Conservation (phyloP, 2,888 invertebrate genomes). For the Leucozona laternaria region DNA sequence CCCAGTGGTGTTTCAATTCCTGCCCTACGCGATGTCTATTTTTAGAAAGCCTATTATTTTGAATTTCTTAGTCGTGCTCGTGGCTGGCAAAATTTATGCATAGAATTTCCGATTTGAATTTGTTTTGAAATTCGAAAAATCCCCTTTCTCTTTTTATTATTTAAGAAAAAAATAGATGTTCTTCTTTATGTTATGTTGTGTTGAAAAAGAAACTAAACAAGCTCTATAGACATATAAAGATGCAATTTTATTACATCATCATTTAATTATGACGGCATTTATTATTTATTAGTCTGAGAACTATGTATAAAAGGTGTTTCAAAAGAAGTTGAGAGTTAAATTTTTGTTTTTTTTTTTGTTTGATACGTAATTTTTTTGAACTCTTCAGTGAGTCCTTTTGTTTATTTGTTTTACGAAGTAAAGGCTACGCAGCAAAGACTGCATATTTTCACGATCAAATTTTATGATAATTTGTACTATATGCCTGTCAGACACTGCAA, state of each 20-base stretch:
- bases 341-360: background rate
- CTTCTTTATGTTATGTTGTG: background rate
- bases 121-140: constrained; percentile 12
- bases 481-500: no score
- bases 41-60: constrained; percentile 53
- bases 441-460: no score
- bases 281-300: constrained; percentile 1
- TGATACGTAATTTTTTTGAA: background rate
- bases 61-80: background rate
- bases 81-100: constrained; percentile 42
- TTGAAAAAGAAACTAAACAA: background rate
- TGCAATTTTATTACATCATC: constrained; percentile 62
- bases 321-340: background rate
- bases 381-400: background rate
- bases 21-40: constrained; percentile 56
- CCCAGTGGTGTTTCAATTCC: constrained; percentile 53
- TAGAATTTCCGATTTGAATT: constrained; percentile 15
- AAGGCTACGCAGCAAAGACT: background rate
- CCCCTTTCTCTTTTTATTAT: background rate
- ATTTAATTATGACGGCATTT: constrained; percentile 48
- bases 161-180: background rate
- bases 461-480: no score
- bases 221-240: constrained; percentile 11
- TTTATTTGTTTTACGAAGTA: background rate
- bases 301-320: constrained; percentile 27